These are phyloP conservation scores for Schizopygopsis malacanthus DNA, from an alignment of 2,797 vertebrate genomes.

Conservation along the genomic window DNA sequence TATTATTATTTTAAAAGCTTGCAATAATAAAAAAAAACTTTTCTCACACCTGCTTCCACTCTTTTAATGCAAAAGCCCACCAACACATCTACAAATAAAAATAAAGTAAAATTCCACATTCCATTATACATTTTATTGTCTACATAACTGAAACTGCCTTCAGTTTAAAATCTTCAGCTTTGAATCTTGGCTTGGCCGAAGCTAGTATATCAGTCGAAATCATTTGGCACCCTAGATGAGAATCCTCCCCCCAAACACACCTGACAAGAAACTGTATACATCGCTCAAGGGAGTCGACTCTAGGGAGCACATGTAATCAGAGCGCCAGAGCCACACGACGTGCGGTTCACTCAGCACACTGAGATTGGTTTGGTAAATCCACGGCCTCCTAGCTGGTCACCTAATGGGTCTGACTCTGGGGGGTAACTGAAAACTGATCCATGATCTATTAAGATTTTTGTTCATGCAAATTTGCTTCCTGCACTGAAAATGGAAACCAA, in stretches of 20 bases:
- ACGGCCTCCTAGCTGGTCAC: not conserved
- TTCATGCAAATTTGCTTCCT: not conserved
- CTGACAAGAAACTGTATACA: not conserved
- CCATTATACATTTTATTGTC: not conserved
- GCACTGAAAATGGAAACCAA: not conserved
- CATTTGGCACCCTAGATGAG: not conserved
- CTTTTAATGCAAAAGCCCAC: not conserved
- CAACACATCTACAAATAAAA: too few species aligned
- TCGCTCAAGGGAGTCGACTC: not conserved
- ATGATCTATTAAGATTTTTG: not conserved
- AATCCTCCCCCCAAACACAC: not conserved
- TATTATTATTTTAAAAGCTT: not conserved
- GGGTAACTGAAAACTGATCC: not conserved
- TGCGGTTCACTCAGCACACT: not conserved
- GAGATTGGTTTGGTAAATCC: slow-evolving; percentile 8
- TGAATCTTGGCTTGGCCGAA: not conserved
- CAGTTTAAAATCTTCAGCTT: not conserved
- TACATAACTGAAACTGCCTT: not conserved
- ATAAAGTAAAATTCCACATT: not conserved
- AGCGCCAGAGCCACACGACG: not conserved
- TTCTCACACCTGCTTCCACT: not conserved
- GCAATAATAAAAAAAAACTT: not conserved
- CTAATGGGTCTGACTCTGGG: not conserved
- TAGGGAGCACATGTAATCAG: not conserved
- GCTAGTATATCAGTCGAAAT: not conserved